Evolutionary conservation across 2,113 vertebrate genomes (phyloP).

Genomic region (Nansenia antarctica): DNA sequence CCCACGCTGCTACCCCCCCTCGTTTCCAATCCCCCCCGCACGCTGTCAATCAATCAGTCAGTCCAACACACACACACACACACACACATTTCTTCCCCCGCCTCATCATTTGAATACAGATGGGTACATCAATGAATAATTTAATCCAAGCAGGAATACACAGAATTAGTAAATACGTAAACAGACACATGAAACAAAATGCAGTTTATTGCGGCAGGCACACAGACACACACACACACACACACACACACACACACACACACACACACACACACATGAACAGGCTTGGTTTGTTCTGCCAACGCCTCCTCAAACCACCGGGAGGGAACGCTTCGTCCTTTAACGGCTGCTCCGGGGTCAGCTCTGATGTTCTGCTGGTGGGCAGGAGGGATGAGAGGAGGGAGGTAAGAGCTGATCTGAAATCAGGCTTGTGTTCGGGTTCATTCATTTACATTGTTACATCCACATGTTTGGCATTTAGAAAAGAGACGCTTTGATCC

Average conservation of each 20-base stretch:
- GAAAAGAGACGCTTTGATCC: too few relatives aligned
- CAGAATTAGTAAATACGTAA: conserved; percentile 53
- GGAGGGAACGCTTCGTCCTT: conserved; percentile 33
- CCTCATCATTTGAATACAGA: conserved; percentile 40
- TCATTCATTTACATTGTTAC: neutral
- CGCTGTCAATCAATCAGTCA: conserved; percentile 26
- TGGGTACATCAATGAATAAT: conserved; percentile 61
- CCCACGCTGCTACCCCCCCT: conserved; percentile 11
- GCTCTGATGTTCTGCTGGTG: neutral
- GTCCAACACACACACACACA: conserved; percentile 4
- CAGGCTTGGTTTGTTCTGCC: neutral
- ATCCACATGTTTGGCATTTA: too few relatives aligned
- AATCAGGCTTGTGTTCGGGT: too few relatives aligned
- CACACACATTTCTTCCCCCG: neutral
- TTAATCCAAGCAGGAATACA: conserved; percentile 48
- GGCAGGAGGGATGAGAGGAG: neutral
- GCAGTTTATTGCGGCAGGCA: conserved; percentile 51
- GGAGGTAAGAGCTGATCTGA: neutral
- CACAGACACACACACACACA: too few relatives aligned
- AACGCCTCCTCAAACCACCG: neutral
- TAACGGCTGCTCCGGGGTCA: conserved; percentile 31
- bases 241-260: too few relatives aligned
- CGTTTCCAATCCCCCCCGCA: neutral
- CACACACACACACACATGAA: too few relatives aligned
- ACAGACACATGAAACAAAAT: conserved; percentile 62